A percentile compares a stretch with the other conserved stretches of the same genome.
These are phyloP conservation scores for Colius striatus DNA, from an alignment of 2,113 vertebrate species.

Conservation along the genomic window DNA sequence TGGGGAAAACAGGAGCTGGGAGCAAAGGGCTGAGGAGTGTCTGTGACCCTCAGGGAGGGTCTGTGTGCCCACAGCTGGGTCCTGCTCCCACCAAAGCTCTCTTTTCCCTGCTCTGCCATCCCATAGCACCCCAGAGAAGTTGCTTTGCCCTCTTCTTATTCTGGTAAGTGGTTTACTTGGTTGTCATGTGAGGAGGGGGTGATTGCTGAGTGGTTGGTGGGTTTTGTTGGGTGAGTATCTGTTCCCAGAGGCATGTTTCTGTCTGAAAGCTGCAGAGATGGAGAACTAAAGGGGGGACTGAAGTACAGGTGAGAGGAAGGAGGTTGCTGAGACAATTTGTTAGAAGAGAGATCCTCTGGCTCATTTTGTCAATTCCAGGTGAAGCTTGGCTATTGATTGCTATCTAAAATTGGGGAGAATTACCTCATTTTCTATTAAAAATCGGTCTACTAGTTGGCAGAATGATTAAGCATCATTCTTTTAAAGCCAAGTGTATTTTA, in stretches of 20 bases:
- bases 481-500: accelerated
- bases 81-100: not conserved
- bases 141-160: not conserved
- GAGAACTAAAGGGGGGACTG: accelerated
- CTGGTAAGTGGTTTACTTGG: not conserved
- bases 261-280: not conserved
- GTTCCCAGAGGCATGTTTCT: accelerated
- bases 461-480: not conserved
- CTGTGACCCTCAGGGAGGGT: not conserved
- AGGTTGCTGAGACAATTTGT: not conserved
- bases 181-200: not conserved
- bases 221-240: not conserved
- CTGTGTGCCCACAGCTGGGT: accelerated
- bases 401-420: not conserved
- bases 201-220: not conserved
- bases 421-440: not conserved
- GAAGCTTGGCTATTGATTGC: not conserved
- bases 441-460: accelerated
- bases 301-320: not conserved
- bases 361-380: accelerated
- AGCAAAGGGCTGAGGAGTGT: too few relatives aligned
- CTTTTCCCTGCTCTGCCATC: not conserved
- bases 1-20: not conserved
- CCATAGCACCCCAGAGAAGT: not conserved
- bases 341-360: not conserved